Conservation (phyloP, 2,888 invertebrate genomes). For the Acanthosepion esculentum region DNA sequence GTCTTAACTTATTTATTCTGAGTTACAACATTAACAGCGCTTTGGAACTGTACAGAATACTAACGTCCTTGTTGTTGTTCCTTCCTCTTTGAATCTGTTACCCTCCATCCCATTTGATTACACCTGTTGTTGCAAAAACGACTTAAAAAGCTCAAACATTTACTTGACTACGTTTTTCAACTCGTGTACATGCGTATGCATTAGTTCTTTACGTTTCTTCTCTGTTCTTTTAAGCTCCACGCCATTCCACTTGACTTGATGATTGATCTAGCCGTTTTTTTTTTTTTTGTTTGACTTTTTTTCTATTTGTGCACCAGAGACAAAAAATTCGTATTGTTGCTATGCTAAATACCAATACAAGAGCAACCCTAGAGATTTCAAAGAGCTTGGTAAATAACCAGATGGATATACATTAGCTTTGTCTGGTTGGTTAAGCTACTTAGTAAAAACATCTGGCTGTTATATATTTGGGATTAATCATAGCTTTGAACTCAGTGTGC, state of each 20-base stretch:
- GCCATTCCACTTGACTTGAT: neutral
- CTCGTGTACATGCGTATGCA: constrained; percentile 33
- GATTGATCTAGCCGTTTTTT: neutral
- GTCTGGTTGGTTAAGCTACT: neutral
- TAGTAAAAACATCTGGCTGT: neutral
- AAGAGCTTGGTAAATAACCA: neutral
- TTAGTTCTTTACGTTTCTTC: neutral
- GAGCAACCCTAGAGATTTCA: constrained; percentile 1
- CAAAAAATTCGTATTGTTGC: neutral
- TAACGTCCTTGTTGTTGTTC: neutral
- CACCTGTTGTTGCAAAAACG: neutral
- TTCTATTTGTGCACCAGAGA: neutral
- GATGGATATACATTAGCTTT: neutral
- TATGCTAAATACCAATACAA: constrained; percentile 33
- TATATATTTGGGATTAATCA: neutral
- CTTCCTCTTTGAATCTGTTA: neutral
- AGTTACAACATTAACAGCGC: neutral
- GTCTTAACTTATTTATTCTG: neutral
- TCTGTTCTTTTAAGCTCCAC: neutral
- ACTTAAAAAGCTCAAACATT: constrained; percentile 7
- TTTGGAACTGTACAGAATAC: neutral
- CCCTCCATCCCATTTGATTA: neutral
- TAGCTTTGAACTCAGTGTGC: neutral
- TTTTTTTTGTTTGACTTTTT: neutral
- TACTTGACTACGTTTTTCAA: neutral